Evolutionary conservation across 2,113 vertebrate species (phyloP).

Genomic region (Upupa epops): DNA sequence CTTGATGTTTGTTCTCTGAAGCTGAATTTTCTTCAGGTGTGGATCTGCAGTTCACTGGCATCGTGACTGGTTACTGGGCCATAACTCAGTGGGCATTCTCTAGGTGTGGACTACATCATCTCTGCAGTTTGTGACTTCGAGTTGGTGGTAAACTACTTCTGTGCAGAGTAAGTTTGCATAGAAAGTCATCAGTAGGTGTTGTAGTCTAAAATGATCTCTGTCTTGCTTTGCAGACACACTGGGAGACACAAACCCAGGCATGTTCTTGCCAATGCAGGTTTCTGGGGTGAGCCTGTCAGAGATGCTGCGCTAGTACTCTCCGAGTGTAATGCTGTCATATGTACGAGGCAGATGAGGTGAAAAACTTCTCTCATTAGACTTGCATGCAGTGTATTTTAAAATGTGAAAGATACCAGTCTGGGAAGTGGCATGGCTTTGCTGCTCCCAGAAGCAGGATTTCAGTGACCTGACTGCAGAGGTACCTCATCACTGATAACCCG

Average conservation of each 20-base stretch:
- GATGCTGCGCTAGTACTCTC: not conserved
- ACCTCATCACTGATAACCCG: not conserved
- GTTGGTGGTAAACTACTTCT: not conserved
- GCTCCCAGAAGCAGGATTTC: not conserved
- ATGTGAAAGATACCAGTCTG: not conserved
- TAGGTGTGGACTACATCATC: not conserved
- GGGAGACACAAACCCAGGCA: not conserved
- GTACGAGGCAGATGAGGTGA: not conserved
- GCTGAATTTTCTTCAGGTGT: not conserved
- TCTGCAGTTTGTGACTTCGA: not conserved
- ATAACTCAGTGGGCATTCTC: not conserved
- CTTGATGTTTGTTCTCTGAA: not conserved
- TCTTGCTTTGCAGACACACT: not conserved
- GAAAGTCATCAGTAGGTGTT: not conserved
- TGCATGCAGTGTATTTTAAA: not conserved
- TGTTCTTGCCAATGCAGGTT: not conserved
- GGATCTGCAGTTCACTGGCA: not conserved
- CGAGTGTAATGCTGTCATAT: not conserved
- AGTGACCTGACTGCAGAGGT: not conserved
- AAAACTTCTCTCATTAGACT: not conserved
- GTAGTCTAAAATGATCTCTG: not conserved
- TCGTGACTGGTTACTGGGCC: not conserved
- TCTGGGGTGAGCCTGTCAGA: not conserved
- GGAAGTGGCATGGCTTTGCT: not conserved
- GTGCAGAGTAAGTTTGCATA: rapidly evolving